These are phyloP conservation scores for Atta colombica DNA, from an alignment of 1,140 invertebrate genomes.

Conservation along the genomic window DNA sequence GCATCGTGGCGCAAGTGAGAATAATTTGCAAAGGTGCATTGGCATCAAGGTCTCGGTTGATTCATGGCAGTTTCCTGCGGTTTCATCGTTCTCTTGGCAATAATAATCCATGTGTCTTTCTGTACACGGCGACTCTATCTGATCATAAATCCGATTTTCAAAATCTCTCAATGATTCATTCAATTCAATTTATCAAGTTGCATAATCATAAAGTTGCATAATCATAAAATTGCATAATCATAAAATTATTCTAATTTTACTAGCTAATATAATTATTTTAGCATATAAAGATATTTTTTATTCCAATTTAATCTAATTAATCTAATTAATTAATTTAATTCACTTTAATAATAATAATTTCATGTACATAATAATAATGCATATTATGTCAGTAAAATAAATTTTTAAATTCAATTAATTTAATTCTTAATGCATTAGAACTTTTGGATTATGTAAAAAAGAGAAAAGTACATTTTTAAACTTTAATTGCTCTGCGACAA, in stretches of 20 bases:
- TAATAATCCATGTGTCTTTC: conserved; percentile 25
- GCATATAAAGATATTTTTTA: background rate
- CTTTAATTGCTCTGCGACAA: background rate
- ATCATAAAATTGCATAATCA: background rate
- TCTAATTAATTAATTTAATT: too few relatives aligned
- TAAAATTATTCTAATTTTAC: background rate
- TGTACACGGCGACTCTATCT: background rate
- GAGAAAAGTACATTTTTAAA: background rate
- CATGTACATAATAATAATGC: too few relatives aligned
- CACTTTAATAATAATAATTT: too few relatives aligned
- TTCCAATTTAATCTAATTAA: background rate
- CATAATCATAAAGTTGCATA: background rate
- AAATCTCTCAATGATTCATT: background rate
- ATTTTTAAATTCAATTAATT: too few relatives aligned
- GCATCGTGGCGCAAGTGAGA: conserved; percentile 15
- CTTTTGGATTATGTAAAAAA: background rate
- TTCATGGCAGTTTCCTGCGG: conserved; percentile 41
- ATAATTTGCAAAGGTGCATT: conserved; percentile 55
- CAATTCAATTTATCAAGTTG: background rate
- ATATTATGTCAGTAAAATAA: too few relatives aligned
- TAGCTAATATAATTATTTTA: background rate
- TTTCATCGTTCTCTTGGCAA: conserved; percentile 44
- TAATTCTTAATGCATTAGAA: too few relatives aligned
- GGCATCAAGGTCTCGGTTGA: conserved; percentile 52
- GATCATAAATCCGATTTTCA: background rate